phyloP scores from a whole-genome alignment of 2,888 invertebrate genomes.

The Ellobium chinense region DNA sequence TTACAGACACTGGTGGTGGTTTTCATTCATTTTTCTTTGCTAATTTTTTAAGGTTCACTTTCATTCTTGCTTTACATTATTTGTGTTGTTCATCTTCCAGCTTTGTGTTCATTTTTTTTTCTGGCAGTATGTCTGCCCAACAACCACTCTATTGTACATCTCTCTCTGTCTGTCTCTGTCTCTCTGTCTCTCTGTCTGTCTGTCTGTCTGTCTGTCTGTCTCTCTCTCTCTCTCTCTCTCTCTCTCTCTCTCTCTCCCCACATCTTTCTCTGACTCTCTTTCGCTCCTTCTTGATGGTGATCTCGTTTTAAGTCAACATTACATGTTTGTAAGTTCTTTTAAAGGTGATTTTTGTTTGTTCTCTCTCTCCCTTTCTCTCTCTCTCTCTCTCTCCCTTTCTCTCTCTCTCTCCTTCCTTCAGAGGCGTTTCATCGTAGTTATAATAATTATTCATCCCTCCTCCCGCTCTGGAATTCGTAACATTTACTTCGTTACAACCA shows the following conservation, averaged over 20 bases:
- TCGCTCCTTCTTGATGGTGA: not conserved
- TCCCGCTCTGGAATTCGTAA: slow-evolving; percentile 11
- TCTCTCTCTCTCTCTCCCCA: not conserved
- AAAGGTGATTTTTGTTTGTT: not conserved
- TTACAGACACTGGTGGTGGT: no score
- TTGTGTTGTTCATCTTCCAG: not conserved
- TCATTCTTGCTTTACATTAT: slow-evolving; percentile 2
- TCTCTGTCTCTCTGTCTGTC: not conserved
- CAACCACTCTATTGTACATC: no score
- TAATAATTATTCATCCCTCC: slow-evolving; percentile 8
- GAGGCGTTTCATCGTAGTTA: no score
- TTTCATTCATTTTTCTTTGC: no score
- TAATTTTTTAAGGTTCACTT: not conserved
- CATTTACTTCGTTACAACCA: no score
- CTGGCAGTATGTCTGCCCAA: no score
- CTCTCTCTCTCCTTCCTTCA: no score
- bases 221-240: not conserved
- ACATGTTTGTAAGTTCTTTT: not conserved
- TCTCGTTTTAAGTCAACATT: not conserved
- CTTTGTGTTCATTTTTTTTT: not conserved
- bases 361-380: slow-evolving; percentile 19
- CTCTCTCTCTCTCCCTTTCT: slow-evolving; percentile 11
- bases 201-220: not conserved
- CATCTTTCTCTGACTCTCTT: slow-evolving; percentile 5
- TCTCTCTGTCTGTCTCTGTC: not conserved